A percentile compares a stretch with the other conserved stretches of the same genome.
These are phyloP conservation scores for Eolophus roseicapilla DNA, from an alignment of 2,113 vertebrate genomes.

Conservation along the genomic window DNA sequence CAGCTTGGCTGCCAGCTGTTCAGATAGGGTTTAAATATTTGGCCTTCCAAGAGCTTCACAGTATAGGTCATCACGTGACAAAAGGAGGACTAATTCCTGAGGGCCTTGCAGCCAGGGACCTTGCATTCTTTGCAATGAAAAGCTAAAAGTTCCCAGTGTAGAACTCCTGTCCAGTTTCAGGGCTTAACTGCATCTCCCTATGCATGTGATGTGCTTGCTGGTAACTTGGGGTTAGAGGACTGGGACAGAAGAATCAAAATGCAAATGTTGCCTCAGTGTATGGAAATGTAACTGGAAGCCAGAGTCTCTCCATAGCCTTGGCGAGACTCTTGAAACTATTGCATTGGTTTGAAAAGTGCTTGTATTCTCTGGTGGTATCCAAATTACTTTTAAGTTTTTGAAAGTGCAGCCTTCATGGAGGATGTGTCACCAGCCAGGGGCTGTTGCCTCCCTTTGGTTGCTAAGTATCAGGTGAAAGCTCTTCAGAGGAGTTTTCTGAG, in stretches of 20 bases:
- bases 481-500: background rate
- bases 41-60: background rate
- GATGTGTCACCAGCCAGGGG: background rate
- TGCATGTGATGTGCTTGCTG: background rate
- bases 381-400: background rate
- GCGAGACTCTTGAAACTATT: background rate
- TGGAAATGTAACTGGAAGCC: background rate
- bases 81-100: background rate
- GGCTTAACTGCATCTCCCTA: background rate
- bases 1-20: background rate
- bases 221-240: background rate
- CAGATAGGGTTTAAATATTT: background rate
- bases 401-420: background rate
- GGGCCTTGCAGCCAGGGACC: background rate
- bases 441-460: background rate
- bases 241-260: background rate
- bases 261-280: background rate
- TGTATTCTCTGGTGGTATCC: background rate
- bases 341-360: background rate
- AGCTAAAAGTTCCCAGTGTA: background rate
- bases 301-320: background rate
- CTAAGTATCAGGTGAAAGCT: background rate
- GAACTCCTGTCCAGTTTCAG: background rate
- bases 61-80: background rate
- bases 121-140: background rate